Percentiles rank a stretch among this genome's conserved stretches.
phyloP scores from a whole-genome alignment of 2,797 vertebrate species.

The Lagocephalus sceleratus region DNA sequence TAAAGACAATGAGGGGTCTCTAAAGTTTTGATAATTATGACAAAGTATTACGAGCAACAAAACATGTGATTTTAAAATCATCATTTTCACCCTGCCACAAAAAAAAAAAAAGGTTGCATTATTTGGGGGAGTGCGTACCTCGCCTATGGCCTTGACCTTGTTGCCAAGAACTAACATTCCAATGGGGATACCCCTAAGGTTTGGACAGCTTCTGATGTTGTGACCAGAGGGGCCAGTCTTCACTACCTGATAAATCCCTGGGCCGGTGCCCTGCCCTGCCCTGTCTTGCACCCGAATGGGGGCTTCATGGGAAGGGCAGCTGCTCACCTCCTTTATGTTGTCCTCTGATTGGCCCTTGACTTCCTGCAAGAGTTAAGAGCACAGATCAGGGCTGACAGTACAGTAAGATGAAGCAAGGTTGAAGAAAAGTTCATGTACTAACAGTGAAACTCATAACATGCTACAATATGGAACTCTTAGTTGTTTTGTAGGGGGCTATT shows the following conservation, averaged over 20 bases:
- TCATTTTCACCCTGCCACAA: conserved; percentile 83
- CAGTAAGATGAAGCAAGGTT: not conserved
- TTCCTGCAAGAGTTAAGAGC: conserved; percentile 86
- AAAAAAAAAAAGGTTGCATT: conserved; percentile 72
- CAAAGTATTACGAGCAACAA: conserved; percentile 49
- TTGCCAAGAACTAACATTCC: conserved; percentile 99
- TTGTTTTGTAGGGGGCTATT: conserved; percentile 1
- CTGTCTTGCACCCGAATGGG: conserved; percentile 87
- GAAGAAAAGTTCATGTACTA: too few relatives aligned
- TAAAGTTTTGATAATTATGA: conserved; percentile 31
- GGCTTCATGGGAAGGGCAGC: conserved; percentile 90
- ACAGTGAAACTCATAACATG: too few relatives aligned
- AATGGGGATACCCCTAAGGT: conserved; percentile 99
- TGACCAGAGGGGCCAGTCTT: conserved; percentile 99
- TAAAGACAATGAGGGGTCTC: conserved; percentile 16
- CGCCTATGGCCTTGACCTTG: conserved; percentile 99
- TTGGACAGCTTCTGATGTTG: conserved; percentile 99
- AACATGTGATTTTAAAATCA: conserved; percentile 65
- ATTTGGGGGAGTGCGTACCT: conserved; percentile 85
- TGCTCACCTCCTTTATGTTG: conserved; percentile 93
- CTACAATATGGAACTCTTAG: not conserved
- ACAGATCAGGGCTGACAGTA: conserved; percentile 57
- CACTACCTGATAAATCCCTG: conserved; percentile 99
- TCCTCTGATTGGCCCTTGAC: conserved; percentile 91
- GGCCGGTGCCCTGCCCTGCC: conserved; percentile 92